Evolutionary conservation across 2,113 vertebrate species (phyloP), one percentile per base, ranked within the genome.

Genomic region (Lota lota): DNA sequence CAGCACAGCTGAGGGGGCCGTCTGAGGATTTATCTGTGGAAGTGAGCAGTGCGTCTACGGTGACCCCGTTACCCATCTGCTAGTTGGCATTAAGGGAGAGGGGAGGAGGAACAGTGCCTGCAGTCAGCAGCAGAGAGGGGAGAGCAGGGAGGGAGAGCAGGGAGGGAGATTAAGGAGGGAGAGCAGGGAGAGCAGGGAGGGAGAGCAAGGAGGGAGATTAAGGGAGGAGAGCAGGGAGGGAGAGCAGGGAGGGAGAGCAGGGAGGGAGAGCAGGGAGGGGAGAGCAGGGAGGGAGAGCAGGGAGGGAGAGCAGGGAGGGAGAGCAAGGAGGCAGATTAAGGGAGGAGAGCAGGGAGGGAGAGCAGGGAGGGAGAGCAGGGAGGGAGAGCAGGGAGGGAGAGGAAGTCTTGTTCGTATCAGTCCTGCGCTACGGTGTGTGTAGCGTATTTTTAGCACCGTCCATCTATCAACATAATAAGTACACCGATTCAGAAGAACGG

Each of bases 41-140:
- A 14, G 68, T 76, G 80, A 66, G 80, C 76, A 70, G 68, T 70
- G 58, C 68, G 76, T 83, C 78, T 85, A 71, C 75, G 73, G 74
- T 85, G 85, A 90, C 87, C 87, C 88, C 85, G 87, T 88, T 88
- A 88, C 69, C 84, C 87, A 88, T 88, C 88, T 91, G 90, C 83
- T 88, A 7, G 61, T 69, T 76, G 79, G 83, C 76, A 75, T 56
- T 69, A 71, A 77, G 66, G 70, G 74, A 74, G 51, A 53, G 17
- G 28, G 7, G 28, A 33, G 7, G 28, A 33, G 28, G 63, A 84
- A 83, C 78, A 86, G 81, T 69, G 75, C 75, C 79, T 68, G 70
- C 73, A 83, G 83, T 91, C 90, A 89, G 90, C 91, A 90, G 80
- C 77, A 73, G 69, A 66, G 85, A 89, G 87, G 88, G 87, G 86